phyloP scores from a whole-genome alignment of 2,888 invertebrate genomes.

The Erebia palarica region DNA sequence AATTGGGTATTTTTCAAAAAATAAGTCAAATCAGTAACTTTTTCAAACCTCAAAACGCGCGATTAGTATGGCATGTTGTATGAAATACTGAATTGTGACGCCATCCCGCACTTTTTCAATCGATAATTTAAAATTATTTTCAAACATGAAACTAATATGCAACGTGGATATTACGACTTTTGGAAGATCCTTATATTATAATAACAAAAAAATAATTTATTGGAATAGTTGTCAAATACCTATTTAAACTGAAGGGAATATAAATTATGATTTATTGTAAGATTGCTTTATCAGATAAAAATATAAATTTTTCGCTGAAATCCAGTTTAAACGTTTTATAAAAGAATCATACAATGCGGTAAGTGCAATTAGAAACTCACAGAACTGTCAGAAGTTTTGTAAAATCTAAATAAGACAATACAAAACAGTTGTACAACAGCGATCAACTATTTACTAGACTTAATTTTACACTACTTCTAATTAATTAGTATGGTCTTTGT shows the following conservation, averaged over 20 bases:
- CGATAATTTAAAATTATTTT: no score
- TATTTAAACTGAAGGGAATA: neutral
- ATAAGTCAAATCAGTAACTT: no score
- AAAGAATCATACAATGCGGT: neutral
- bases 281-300: neutral
- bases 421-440: neutral
- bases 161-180: no score
- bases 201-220: no score
- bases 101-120: no score
- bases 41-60: no score
- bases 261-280: neutral
- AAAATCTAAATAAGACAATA: conserved; percentile 9
- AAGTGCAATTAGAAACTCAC: neutral
- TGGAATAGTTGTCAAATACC: no score
- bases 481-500: conserved; percentile 47
- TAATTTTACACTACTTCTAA: conserved; percentile 28
- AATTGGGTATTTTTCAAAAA: no score
- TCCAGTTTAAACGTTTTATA: neutral
- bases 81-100: no score
- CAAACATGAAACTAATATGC: no score
- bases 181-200: no score
- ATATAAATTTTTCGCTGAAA: neutral
- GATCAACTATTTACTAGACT: conserved; percentile 14
- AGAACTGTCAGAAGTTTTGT: neutral
- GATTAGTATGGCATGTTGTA: no score